Evolutionary conservation across 2,797 vertebrate species (phyloP).

Genomic region (Cetoscarus ocellatus): DNA sequence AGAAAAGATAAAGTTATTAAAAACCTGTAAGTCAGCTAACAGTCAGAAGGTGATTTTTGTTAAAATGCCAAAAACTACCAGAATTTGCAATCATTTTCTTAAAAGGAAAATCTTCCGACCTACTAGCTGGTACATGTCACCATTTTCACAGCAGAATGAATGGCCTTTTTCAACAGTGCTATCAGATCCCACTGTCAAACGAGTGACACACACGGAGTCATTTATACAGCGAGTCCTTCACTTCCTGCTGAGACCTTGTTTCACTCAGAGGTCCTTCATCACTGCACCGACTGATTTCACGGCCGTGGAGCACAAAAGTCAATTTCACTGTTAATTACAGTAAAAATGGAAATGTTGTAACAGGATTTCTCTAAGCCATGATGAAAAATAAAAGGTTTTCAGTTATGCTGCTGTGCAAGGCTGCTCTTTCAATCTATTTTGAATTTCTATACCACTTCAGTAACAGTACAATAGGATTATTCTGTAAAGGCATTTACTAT

Average conservation of each 20-base stretch:
- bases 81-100: no score
- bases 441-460: conserved; percentile 24
- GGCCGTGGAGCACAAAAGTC: conserved; percentile 12
- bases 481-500: conserved; percentile 27
- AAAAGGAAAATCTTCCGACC: no score
- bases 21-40: no score
- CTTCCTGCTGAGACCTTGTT: conserved; percentile 6
- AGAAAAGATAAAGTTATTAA: no score
- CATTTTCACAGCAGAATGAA: no score
- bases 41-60: no score
- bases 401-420: background rate
- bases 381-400: conserved; percentile 11
- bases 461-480: conserved; percentile 23
- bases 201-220: no score
- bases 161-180: no score
- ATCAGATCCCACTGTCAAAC: no score
- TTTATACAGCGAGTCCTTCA: background rate
- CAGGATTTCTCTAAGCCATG: conserved; percentile 14
- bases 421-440: conserved; percentile 14
- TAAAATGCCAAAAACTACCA: no score
- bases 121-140: no score
- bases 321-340: conserved; percentile 38
- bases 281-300: conserved; percentile 9
- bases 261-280: conserved; percentile 19
- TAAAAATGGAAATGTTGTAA: conserved; percentile 10